Percentiles rank a stretch among this genome's conserved stretches.
These are phyloP conservation scores for Aeoliscus strigatus DNA, from an alignment of 2,797 vertebrate species.

Conservation along the genomic window DNA sequence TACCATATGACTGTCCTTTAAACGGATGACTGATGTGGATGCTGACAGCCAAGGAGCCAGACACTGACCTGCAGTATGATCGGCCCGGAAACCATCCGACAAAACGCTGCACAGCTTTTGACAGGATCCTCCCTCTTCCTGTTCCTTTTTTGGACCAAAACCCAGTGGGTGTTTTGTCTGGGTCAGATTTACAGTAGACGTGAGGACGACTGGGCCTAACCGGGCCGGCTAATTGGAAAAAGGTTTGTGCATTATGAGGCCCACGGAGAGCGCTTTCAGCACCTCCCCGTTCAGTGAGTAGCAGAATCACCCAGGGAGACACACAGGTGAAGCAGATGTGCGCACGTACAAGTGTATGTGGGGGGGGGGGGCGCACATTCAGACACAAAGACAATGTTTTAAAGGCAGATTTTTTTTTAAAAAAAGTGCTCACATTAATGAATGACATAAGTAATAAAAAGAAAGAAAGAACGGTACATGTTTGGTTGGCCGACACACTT, in stretches of 20 bases:
- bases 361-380: not conserved
- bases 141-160: slow-evolving; percentile 29
- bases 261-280: slow-evolving; percentile 57
- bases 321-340: slow-evolving; percentile 47
- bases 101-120: slow-evolving; percentile 37
- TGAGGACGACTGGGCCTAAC: slow-evolving; percentile 38
- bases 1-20: slow-evolving; percentile 32
- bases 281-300: slow-evolving; percentile 40
- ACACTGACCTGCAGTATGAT: slow-evolving; percentile 36
- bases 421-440: slow-evolving; percentile 23
- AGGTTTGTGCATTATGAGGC: slow-evolving; percentile 56
- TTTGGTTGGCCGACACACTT: slow-evolving; percentile 46
- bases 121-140: slow-evolving; percentile 40
- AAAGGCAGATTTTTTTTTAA: too few relatives aligned
- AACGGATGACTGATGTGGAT: slow-evolving; percentile 28
- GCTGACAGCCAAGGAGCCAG: slow-evolving; percentile 38
- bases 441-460: slow-evolving; percentile 46
- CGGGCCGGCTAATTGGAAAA: slow-evolving; percentile 62
- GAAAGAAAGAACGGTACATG: slow-evolving; percentile 30
- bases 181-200: slow-evolving; percentile 58
- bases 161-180: slow-evolving; percentile 59
- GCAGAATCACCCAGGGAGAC: slow-evolving; percentile 35
- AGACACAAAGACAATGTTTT: slow-evolving; percentile 16
- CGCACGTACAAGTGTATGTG: slow-evolving; percentile 14
- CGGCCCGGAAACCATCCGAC: slow-evolving; percentile 34